Evolutionary conservation across 2,888 invertebrate genomes (phyloP).

Genomic region (Ganaspis brasiliensis): DNA sequence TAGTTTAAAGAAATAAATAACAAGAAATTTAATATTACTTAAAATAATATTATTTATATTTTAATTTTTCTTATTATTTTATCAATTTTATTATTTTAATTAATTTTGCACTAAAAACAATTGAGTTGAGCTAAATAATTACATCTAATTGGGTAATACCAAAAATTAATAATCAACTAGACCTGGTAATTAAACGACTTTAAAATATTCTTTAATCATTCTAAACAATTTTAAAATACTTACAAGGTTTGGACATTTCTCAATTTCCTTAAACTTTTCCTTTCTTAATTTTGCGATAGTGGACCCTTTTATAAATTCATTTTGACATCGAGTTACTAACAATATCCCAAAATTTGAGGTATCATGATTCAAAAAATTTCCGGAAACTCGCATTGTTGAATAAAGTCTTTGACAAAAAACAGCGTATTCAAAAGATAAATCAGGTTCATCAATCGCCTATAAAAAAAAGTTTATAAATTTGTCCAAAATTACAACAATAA

Average conservation of each 20-base stretch:
- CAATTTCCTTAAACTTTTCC: conserved; percentile 81
- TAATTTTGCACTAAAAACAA: too few species aligned
- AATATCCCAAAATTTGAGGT: conserved; percentile 87
- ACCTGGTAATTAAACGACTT: too few species aligned
- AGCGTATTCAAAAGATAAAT: conserved; percentile 95
- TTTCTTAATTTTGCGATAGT: conserved; percentile 84
- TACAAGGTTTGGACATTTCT: conserved; percentile 83
- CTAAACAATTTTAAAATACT: conserved; percentile 46
- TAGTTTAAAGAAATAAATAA: too few species aligned
- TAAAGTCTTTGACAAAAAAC: conserved; percentile 90
- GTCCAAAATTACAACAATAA: too few species aligned
- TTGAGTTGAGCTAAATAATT: too few species aligned
- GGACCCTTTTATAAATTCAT: conserved; percentile 93
- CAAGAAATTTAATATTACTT: background rate
- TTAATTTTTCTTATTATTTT: too few species aligned
- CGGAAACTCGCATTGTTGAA: conserved; percentile 84
- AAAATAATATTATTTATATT: too few species aligned
- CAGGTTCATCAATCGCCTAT: conserved; percentile 95
- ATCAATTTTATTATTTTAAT: too few species aligned
- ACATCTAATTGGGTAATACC: too few species aligned
- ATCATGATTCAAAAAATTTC: conserved; percentile 81
- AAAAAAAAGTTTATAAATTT: conserved; percentile 58
- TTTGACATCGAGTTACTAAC: conserved; percentile 92
- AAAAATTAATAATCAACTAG: too few species aligned
- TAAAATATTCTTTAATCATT: too few species aligned